These are phyloP conservation scores for Ptychochromis oligacanthus DNA, from an alignment of 2,113 vertebrate species.

Conservation along the genomic window DNA sequence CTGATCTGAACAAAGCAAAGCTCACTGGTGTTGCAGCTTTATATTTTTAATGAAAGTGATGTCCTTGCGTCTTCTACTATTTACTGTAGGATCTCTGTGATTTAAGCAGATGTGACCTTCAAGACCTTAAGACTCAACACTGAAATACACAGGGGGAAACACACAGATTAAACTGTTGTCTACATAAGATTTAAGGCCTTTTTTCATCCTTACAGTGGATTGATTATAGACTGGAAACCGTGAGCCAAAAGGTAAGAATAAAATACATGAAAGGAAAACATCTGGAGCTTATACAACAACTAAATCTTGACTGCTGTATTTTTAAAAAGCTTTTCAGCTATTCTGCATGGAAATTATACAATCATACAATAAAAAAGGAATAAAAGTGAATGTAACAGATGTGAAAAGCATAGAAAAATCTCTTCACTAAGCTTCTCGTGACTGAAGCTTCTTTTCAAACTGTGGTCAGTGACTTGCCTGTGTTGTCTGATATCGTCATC, in stretches of 20 bases:
- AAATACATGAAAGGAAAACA: not conserved
- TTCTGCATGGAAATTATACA: not conserved
- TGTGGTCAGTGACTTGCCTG: not conserved
- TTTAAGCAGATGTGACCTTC: constrained; percentile 26
- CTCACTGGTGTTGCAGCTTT: not conserved
- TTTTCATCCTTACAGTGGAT: not conserved
- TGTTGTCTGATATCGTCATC: not conserved
- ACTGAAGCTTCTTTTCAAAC: constrained; percentile 2
- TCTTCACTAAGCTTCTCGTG: not conserved
- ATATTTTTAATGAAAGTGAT: not conserved
- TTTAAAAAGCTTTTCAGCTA: not conserved
- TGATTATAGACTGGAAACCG: not conserved
- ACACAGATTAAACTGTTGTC: not conserved
- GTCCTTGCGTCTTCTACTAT: not conserved
- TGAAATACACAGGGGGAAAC: not conserved
- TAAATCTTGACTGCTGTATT: not conserved
- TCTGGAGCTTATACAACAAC: not conserved
- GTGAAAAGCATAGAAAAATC: not conserved
- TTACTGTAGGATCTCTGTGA: constrained; percentile 16
- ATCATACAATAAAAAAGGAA: not conserved
- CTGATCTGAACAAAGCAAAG: not conserved
- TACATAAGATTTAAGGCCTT: not conserved
- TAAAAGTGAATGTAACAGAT: not conserved
- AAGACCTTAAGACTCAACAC: constrained; percentile 11
- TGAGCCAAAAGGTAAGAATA: constrained; percentile 54